Conservation (phyloP, 2,797 vertebrate genomes). For the Sarcoramphus papa region DNA sequence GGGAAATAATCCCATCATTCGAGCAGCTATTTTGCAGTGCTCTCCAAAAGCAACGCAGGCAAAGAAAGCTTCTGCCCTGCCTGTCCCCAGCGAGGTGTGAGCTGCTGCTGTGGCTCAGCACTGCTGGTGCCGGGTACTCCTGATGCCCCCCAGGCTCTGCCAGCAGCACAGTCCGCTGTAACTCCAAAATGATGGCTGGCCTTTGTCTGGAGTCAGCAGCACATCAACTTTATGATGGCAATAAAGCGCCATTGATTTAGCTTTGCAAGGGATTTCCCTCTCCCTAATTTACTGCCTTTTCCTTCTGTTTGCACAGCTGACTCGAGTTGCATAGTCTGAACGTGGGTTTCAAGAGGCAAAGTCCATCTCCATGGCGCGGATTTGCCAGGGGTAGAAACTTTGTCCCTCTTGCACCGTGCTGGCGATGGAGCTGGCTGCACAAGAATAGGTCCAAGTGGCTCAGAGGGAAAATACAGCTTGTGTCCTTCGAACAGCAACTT, state of each 20-base stretch:
- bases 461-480: not conserved
- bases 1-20: not conserved
- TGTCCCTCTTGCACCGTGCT: fast-evolving
- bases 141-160: too few relatives aligned
- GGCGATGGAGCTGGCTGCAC: not conserved
- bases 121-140: too few relatives aligned
- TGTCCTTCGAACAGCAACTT: not conserved
- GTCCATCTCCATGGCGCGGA: not conserved
- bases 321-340: not conserved
- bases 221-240: not conserved
- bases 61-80: not conserved
- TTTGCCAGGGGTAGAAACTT: not conserved
- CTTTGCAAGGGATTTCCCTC: not conserved
- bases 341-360: not conserved
- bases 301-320: not conserved
- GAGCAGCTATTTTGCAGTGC: not conserved
- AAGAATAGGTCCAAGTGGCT: not conserved
- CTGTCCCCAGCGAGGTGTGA: not conserved
- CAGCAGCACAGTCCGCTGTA: not conserved
- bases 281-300: not conserved
- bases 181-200: not conserved
- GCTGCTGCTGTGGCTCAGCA: not conserved
- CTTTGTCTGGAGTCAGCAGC: not conserved
- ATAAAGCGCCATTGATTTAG: not conserved
- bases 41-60: not conserved